A percentile compares a stretch with the other conserved stretches of the same genome.
Conservation (phyloP, 2,797 vertebrate genomes). For the Pogonophryne albipinna region DNA sequence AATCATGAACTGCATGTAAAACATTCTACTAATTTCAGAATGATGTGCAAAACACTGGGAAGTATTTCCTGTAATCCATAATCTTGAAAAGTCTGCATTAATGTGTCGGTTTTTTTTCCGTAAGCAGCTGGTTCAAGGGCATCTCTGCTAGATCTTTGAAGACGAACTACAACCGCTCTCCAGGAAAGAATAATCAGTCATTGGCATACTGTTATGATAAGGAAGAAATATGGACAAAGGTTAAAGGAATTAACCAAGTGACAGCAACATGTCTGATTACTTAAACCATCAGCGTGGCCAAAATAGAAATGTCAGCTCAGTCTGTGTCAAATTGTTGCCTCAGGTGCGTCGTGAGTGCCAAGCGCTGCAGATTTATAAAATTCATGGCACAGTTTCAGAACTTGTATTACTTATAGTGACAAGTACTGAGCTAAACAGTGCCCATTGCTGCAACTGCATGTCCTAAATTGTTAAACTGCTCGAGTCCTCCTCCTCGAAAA, state of each 20-base stretch:
- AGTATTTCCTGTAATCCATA: constrained; percentile 22
- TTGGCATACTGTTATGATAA: constrained; percentile 29
- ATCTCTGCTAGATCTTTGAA: constrained; percentile 47
- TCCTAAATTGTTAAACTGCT: constrained; percentile 28
- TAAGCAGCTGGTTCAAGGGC: constrained; percentile 52
- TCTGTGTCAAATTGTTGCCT: constrained; percentile 59
- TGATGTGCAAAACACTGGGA: constrained; percentile 5
- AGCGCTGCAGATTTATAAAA: constrained; percentile 55
- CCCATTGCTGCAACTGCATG: constrained; percentile 4
- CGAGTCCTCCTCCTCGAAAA: neutral
- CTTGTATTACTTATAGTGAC: constrained; percentile 45
- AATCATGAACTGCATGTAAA: constrained; percentile 17
- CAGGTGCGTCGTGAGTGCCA: constrained; percentile 38
- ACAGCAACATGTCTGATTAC: constrained; percentile 54
- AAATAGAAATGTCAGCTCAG: constrained; percentile 68
- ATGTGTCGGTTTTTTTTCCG: constrained; percentile 7
- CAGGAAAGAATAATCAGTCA: constrained; percentile 40
- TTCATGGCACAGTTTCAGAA: constrained; percentile 44
- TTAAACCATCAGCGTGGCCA: constrained; percentile 46
- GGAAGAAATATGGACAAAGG: constrained; percentile 35
- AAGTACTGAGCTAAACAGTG: constrained; percentile 27
- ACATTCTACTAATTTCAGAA: constrained; percentile 31
- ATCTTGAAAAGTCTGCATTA: constrained; percentile 31
- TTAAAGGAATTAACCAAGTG: constrained; percentile 39
- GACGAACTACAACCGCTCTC: constrained; percentile 38